Conservation (phyloP, 2,888 invertebrate genomes). For the Pristionchus fissidentatus region DNA sequence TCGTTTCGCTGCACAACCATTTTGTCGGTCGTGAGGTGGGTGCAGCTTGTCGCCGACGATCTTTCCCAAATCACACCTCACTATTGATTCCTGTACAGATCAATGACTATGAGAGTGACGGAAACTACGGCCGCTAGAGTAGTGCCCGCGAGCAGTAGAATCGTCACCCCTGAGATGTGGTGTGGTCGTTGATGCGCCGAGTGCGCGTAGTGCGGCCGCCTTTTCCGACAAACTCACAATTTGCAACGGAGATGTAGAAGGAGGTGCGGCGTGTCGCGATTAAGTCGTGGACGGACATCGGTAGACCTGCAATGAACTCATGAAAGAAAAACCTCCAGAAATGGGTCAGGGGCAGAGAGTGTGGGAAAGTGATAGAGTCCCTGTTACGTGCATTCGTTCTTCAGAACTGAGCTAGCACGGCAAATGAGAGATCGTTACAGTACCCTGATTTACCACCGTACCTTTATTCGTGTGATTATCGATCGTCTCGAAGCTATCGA, state of each 20-base stretch:
- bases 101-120: not conserved
- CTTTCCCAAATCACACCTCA: not conserved
- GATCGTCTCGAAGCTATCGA: not conserved
- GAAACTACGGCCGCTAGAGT: not conserved
- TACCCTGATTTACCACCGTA: too few species aligned
- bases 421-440: too few species aligned
- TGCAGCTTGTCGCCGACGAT: slow-evolving; percentile 67
- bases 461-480: slow-evolving; percentile 3
- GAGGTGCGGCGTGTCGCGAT: not conserved
- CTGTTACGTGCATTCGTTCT: too few species aligned
- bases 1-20: slow-evolving; percentile 97
- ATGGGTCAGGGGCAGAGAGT: too few species aligned
- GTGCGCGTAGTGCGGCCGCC: not conserved
- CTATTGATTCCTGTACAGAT: not conserved
- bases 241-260: slow-evolving; percentile 11
- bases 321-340: too few species aligned
- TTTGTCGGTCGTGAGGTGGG: slow-evolving; percentile 95
- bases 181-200: not conserved
- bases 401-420: too few species aligned
- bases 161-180: not conserved
- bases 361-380: too few species aligned
- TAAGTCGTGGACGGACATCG: not conserved
- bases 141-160: slow-evolving; percentile 26
- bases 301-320: not conserved
- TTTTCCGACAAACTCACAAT: slow-evolving; percentile 4